These are phyloP conservation scores for Trileptium ribeirensis DNA, from an alignment of 2,888 invertebrate genomes.

Conservation along the genomic window DNA sequence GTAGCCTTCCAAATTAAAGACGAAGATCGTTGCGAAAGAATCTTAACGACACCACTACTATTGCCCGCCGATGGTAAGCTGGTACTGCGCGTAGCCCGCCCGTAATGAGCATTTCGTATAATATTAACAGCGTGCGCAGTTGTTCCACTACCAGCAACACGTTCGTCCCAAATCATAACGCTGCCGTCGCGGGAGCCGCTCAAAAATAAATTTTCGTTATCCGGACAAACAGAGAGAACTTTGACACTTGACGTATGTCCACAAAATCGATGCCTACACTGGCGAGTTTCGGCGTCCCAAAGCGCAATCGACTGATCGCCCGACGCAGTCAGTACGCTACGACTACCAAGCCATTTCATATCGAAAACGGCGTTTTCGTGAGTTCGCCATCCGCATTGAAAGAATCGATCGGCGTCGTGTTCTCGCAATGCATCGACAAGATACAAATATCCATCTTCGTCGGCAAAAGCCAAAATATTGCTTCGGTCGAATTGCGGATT, in stretches of 20 bases:
- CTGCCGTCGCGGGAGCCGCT: neutral
- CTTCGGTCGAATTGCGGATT: neutral
- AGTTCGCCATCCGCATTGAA: neutral
- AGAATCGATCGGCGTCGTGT: neutral
- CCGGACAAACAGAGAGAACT: neutral
- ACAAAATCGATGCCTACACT: neutral
- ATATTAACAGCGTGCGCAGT: no score
- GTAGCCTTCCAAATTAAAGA: no score
- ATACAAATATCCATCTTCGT: slow-evolving; percentile 14
- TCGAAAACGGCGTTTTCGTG: slow-evolving; percentile 16
- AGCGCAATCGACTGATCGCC: slow-evolving; percentile 15
- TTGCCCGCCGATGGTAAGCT: no score
- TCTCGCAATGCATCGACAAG: neutral
- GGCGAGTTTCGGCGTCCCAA: neutral
- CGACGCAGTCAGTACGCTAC: neutral
- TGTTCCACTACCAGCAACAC: no score
- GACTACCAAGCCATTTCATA: neutral
- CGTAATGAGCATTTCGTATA: no score
- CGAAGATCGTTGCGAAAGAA: no score
- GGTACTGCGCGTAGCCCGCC: no score
- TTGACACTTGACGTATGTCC: slow-evolving; percentile 18
- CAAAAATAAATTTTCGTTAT: neutral
- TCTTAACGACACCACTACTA: no score
- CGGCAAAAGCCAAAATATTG: slow-evolving; percentile 8
- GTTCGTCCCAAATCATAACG: neutral